Conservation (phyloP, 2,888 invertebrate genomes). For the Homarus gammarus region DNA sequence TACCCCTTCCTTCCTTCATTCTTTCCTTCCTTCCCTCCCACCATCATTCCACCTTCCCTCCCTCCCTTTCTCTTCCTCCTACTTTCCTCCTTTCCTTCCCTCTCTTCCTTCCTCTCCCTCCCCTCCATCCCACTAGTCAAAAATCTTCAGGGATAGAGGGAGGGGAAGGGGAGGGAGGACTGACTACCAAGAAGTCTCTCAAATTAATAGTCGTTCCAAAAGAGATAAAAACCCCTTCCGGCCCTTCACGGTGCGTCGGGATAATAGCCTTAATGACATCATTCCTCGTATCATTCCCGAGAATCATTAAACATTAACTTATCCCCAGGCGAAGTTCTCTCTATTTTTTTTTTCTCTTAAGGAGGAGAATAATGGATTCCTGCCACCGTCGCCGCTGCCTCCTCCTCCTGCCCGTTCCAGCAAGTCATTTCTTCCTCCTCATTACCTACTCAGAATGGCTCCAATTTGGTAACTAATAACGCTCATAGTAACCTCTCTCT, state of each 20-base stretch:
- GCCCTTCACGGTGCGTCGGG: conserved; percentile 5
- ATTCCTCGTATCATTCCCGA: conserved; percentile 44
- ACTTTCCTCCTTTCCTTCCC: too few relatives aligned
- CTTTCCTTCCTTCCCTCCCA: not conserved
- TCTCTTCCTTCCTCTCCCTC: too few relatives aligned
- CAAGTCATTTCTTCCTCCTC: conserved; percentile 59
- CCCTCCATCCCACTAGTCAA: too few relatives aligned
- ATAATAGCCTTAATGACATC: conserved; percentile 57
- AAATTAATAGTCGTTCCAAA: not conserved
- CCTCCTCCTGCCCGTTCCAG: conserved; percentile 5
- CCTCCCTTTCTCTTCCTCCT: not conserved
- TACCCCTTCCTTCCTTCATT: not conserved
- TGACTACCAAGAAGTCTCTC: conserved; percentile 11
- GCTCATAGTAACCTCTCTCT: conserved; percentile 37
- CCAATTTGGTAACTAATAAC: conserved; percentile 67
- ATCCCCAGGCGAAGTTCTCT: conserved; percentile 41
- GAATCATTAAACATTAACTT: conserved; percentile 53
- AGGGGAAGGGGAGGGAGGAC: too few relatives aligned
- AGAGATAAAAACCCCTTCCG: not conserved
- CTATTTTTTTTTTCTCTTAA: too few relatives aligned
- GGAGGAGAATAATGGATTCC: conserved; percentile 41
- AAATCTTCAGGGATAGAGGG: conserved; percentile 1
- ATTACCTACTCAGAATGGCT: conserved; percentile 55
- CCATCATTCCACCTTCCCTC: too few relatives aligned
- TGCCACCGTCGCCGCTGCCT: too few relatives aligned